Conservation (phyloP, 2,797 vertebrate genomes). For the Syngnathus acus region DNA sequence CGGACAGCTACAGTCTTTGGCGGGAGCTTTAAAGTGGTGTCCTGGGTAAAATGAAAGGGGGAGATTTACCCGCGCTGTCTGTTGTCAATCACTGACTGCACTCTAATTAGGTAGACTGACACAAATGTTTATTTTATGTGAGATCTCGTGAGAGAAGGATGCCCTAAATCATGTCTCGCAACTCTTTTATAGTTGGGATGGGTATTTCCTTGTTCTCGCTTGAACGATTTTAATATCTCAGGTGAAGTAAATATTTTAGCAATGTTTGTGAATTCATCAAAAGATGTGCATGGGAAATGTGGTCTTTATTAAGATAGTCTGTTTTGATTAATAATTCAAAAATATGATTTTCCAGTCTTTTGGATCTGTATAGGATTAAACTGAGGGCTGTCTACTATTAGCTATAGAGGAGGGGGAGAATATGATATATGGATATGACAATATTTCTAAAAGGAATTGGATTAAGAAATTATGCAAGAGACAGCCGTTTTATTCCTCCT, state of each 20-base stretch:
- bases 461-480: slow-evolving; percentile 3
- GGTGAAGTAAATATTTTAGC: not conserved
- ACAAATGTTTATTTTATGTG: slow-evolving; percentile 11
- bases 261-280: not conserved
- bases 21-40: slow-evolving; percentile 41
- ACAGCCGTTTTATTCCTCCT: not conserved
- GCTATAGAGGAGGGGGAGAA: not conserved
- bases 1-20: slow-evolving; percentile 51
- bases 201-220: not conserved
- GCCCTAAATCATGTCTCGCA: not conserved
- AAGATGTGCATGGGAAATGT: not conserved
- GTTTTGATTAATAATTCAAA: not conserved
- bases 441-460: slow-evolving; percentile 13
- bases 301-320: not conserved
- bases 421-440: slow-evolving; percentile 2
- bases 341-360: not conserved
- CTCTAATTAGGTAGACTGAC: slow-evolving; percentile 9
- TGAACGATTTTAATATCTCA: not conserved
- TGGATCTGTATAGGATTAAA: not conserved
- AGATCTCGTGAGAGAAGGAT: not conserved
- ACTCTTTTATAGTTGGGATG: not conserved
- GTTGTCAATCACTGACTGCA: slow-evolving; percentile 27
- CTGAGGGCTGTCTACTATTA: not conserved
- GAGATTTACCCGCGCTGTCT: slow-evolving; percentile 30
- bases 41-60: slow-evolving; percentile 25